Evolutionary conservation across 2,797 vertebrate genomes (phyloP), one percentile per base, ranked within the genome.

Genomic region (Manis crassicaudata): DNA sequence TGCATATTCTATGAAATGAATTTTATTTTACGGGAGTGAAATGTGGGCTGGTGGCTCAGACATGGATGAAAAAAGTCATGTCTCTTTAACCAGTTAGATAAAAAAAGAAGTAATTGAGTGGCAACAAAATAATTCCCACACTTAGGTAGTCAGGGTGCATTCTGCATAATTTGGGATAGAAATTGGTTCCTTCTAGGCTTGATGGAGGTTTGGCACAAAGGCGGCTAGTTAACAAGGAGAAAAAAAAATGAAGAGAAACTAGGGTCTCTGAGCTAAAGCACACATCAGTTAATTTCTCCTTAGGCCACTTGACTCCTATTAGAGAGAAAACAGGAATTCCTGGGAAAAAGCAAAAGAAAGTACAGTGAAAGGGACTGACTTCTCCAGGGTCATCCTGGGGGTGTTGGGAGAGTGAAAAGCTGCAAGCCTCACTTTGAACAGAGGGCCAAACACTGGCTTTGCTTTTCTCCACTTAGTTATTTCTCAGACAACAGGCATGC

Each of bases 21-120:
- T 85, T 94, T 95, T 87, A 80, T 85, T 96, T 90, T 27, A 81
- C 46, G 60, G 80, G 40, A 88, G 73, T 92, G n/a, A 94, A 96
- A 88, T 77, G n/a, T 80, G 68, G 58, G 60, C 54, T 77, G 40
- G 20, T 65, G 46, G 50, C 63, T 91, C 43, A 93, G 75, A 83
- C n/a, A 83, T 11, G 18, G 73, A 84, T 76, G 88, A 88, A 92
- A 46, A 89, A 92, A 96, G 83, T 96, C 62, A 95, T 68, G 43
- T 63, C n/a, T 58, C 68, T 88, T 68, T 9, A 63, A 62, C 9
- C 9, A 40, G 37, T 58, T 50, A 37, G 73, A 46, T 32, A 63
- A 80, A 92, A 90, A 94, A 52, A 82, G 40, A 90, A 95, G 81
- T 80, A 88, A 89, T 62, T 46, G 25, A 96, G 96, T 91, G 50